Conservation (phyloP, 2,797 vertebrate species). For the Pangasius sanitwongsei region DNA sequence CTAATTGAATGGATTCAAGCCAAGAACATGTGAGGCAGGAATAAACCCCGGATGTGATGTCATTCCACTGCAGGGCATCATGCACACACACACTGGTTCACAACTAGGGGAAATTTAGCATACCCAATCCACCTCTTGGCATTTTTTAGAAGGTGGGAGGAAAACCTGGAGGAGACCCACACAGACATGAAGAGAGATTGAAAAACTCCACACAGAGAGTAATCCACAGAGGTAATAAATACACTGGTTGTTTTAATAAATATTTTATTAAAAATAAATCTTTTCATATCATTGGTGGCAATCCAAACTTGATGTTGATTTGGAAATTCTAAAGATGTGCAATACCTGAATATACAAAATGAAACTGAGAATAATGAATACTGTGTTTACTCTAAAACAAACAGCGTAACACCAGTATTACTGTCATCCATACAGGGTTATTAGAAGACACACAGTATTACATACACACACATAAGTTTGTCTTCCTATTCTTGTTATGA, state of each 20-base stretch:
- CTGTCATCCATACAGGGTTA: constrained; percentile 44
- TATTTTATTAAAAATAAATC: not conserved
- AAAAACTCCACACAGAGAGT: not conserved
- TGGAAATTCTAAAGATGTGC: not conserved
- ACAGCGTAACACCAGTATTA: constrained; percentile 18
- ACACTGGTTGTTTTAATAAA: not conserved
- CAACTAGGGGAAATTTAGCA: not conserved
- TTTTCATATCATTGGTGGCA: not conserved
- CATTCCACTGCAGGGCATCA: not conserved
- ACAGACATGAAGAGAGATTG: not conserved
- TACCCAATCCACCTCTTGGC: not conserved
- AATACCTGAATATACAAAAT: not conserved
- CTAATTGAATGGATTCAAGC: not conserved
- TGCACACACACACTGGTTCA: not conserved
- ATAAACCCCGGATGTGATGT: not conserved
- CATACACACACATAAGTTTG: constrained; percentile 33
- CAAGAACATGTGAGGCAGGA: not conserved
- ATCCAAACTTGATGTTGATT: not conserved
- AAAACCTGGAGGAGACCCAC: not conserved
- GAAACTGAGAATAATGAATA: constrained; percentile 4
- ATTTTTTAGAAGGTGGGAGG: not conserved
- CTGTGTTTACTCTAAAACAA: constrained; percentile 45
- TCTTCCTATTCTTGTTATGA: constrained; percentile 16
- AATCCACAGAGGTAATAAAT: not conserved
- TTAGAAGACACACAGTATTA: constrained; percentile 40